Base-by-base conservation (phyloP, 2,113 vertebrate species). In the Myodes glareolus region DNA sequence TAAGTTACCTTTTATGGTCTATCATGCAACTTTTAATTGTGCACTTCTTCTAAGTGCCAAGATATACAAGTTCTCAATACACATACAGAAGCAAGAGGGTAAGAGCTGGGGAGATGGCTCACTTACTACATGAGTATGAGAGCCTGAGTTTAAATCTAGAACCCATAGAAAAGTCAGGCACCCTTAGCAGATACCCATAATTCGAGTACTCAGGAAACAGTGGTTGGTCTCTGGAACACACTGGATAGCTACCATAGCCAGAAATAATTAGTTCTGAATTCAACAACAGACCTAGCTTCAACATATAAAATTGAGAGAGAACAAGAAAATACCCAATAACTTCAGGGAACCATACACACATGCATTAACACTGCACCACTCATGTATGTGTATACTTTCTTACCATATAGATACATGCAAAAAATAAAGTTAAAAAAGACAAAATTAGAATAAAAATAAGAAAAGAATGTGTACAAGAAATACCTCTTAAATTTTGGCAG, bases 1-100 rank as follows among this genome's bases (percentile, higher is more conserved):
- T 92, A 76, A 73, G 27, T 65, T 88, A 42, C 55, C 92, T 65
- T 86, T 82, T 87, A 52, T 61, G 42, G 25, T 95, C n/a, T 93
- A 45, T 55, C 47, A 85, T 73, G 39, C 39, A 29, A 45, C 39
- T 80, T 50, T 91, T 55, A 63, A 84, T 16, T 58, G 39, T 92
- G 0, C 0, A 77, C 3, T 80, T 91, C n/a, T 97, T 85, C 23
- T 88, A 27, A 92, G 36, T 47, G 13, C 42, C 70, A 63, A 11
- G 39, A 29, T 10, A 39, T 42, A n/a, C 91, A 55, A 84, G 33
- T 93, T 95, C 50, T 90, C 80, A 63, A 39, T 42, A 55, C 7
- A 61, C 93, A 0, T 52, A 3, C 73, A 88, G 23, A 39, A 82
- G 67, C 58, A 9, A 91, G 67, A 47, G 47, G 88, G 29, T 47